These are phyloP conservation scores for Gila orcuttii DNA, from an alignment of 2,113 vertebrate species.

Conservation along the genomic window DNA sequence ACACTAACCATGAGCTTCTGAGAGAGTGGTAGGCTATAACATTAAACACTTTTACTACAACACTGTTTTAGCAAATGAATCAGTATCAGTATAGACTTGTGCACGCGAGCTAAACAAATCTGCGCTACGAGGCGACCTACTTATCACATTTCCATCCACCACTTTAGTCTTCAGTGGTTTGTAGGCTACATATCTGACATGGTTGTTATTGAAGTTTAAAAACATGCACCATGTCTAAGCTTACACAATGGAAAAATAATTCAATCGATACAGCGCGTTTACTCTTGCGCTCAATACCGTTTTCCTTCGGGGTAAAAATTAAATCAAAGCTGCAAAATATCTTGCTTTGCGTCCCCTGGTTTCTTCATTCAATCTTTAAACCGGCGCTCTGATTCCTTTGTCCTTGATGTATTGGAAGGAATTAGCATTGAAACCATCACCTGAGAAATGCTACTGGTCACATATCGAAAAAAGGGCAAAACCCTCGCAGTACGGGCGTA, in stretches of 20 bases:
- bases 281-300: conserved; percentile 40
- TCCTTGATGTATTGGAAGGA: conserved; percentile 25
- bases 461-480: background rate
- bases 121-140: conserved; percentile 9
- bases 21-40: conserved; percentile 45
- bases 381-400: conserved; percentile 41
- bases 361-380: conserved; percentile 39
- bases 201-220: conserved; percentile 19
- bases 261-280: conserved; percentile 31
- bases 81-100: background rate
- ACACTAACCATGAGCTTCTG: conserved; percentile 30
- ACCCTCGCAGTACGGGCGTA: background rate
- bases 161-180: conserved; percentile 11
- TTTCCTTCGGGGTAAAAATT: conserved; percentile 27
- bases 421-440: background rate
- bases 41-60: conserved; percentile 43
- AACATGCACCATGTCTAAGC: conserved; percentile 13
- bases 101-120: conserved; percentile 22
- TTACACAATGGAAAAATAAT: conserved; percentile 49
- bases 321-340: background rate
- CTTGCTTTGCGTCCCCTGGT: conserved; percentile 30
- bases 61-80: background rate
- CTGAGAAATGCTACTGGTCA: conserved; percentile 25
- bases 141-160: background rate
- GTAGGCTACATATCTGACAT: background rate